Base-by-base conservation (phyloP, 2,113 vertebrate genomes). In the Pseudolaguvia tuberculata region DNA sequence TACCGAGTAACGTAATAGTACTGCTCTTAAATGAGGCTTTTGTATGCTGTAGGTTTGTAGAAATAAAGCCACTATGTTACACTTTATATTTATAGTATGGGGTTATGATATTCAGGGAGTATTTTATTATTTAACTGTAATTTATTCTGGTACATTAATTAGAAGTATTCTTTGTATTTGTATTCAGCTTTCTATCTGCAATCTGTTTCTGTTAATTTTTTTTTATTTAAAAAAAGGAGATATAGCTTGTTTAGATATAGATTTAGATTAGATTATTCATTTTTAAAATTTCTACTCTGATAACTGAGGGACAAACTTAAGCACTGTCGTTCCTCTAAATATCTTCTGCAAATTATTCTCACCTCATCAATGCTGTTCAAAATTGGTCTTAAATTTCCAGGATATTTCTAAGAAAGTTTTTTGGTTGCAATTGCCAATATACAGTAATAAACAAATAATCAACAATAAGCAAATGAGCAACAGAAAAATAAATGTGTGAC, bases 1-100 rank as follows among this genome's bases (percentile, higher is more conserved):
- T 62, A 71, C 51, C 20, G 13, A 9, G 52, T 58, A 74, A 59
- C 51, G 58, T 59, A 51, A n/a, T 45, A 74, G 65, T 51, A 58
- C 45, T 66, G 52, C 52, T 23, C 47, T 48, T 27, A 11, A 66
- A 14, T 66, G 45, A 50, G 0, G 13, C 5, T 18, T 5, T 27
- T 48, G 5, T 27, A 48, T 9, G 4, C 21, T 25, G n/a, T 11
- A 48, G 14, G 42, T 18, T 66, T 48, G 42, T 48, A 10, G 4
- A 5, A 27, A 20, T 50, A 29, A 2, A 11, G 11, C 1, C 45
- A 50, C 1, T 14, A 6, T 50, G 11, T 29, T 1, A 25, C 20
- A 13, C 14, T 47, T 47, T 47, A 14, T 23, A 23, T 15, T 3
- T 47, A 25, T 10, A 8, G 20, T 21, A 42, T 39, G 20, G 11